A percentile compares a stretch with the other conserved stretches of the same genome.
Evolutionary conservation across 2,797 vertebrate species (phyloP).

Genomic region (Tauraco hartlaubi): DNA sequence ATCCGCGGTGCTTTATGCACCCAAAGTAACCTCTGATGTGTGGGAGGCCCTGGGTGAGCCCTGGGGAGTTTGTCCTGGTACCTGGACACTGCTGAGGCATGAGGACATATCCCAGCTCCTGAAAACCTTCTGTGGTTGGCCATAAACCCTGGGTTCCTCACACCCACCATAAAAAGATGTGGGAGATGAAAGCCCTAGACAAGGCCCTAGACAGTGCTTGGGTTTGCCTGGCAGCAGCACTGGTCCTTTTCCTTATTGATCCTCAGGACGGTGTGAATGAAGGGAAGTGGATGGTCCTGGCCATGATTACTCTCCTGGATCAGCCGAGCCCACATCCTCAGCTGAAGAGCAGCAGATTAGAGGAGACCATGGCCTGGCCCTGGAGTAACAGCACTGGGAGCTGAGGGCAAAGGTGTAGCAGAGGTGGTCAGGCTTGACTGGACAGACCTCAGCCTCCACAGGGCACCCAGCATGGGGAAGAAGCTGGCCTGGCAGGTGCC

Average conservation of each 20-base stretch:
- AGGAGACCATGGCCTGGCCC: background rate
- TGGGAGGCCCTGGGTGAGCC: background rate
- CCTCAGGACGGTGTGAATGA: background rate
- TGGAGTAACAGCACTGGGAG: background rate
- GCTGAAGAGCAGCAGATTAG: background rate
- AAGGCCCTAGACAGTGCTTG: background rate
- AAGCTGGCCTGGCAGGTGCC: background rate
- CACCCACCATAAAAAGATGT: background rate
- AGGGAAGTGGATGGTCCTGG: background rate
- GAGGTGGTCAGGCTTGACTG: background rate
- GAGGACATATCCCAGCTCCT: background rate
- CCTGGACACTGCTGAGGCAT: background rate
- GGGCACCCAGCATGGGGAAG: background rate
- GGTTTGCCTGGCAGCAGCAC: background rate
- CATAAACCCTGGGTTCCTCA: background rate
- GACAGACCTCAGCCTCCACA: background rate
- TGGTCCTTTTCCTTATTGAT: background rate
- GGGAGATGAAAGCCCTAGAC: background rate
- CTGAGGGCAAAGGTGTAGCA: background rate
- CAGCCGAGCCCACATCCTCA: background rate
- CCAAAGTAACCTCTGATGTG: background rate
- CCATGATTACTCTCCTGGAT: background rate
- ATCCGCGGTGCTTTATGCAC: background rate
- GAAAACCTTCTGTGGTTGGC: rapidly evolving
- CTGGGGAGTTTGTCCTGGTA: background rate